A percentile compares a stretch with the other conserved stretches of the same genome.
These are phyloP conservation scores for Heliconius hortense DNA, from an alignment of 2,888 invertebrate species.

Conservation along the genomic window DNA sequence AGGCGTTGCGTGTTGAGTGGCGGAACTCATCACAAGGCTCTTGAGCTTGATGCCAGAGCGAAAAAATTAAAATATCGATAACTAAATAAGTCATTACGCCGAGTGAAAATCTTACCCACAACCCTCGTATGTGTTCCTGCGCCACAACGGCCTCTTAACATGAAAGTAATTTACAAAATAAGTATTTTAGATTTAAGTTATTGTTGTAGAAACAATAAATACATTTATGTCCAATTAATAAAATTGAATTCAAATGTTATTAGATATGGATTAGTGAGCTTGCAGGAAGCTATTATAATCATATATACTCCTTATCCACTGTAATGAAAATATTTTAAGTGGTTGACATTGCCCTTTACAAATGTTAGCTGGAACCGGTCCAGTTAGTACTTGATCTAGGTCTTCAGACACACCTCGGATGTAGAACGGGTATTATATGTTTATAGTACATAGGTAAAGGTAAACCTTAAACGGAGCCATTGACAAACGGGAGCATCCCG, in stretches of 20 bases:
- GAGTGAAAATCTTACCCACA: no score
- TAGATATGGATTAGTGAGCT: constrained; percentile 4
- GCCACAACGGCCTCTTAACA: no score
- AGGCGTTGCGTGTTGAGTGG: no score
- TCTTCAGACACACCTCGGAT: constrained; percentile 33
- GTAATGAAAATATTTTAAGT: constrained; percentile 46
- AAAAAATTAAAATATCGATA: no score
- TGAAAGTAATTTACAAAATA: no score
- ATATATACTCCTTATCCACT: constrained; percentile 18
- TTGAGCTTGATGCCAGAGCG: no score
- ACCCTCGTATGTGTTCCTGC: no score
- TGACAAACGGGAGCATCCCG: constrained; percentile 60
- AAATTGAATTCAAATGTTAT: neutral
- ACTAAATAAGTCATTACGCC: no score
- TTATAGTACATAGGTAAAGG: constrained; percentile 38
- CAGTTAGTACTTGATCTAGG: constrained; percentile 56
- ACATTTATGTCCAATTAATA: neutral
- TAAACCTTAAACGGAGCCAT: constrained; percentile 44
- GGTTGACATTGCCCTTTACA: constrained; percentile 60
- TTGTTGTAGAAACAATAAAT: neutral
- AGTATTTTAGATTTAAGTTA: no score
- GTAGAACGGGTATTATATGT: constrained; percentile 57
- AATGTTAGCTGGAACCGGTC: constrained; percentile 66
- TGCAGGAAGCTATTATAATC: constrained; percentile 15
- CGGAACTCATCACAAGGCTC: no score